A percentile compares a stretch with the other conserved stretches of the same genome.
These are phyloP conservation scores for Atlantisia rogersi DNA, from an alignment of 2,113 vertebrate genomes.

Conservation along the genomic window DNA sequence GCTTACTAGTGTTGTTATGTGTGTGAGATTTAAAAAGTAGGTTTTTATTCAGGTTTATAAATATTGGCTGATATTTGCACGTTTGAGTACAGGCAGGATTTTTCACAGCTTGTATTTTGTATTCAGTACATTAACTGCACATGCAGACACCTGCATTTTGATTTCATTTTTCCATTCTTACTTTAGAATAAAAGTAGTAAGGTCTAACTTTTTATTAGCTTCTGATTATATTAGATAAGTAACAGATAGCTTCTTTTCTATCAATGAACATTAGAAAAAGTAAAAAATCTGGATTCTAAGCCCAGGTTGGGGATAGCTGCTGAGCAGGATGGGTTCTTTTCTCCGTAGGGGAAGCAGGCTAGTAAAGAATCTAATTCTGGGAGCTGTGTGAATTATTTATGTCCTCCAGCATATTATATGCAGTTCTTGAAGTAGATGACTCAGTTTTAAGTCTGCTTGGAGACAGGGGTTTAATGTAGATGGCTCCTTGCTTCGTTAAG, in stretches of 20 bases:
- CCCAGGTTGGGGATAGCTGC: neutral
- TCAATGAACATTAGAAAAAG: neutral
- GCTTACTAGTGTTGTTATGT: neutral
- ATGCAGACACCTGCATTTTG: neutral
- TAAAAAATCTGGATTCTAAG: neutral
- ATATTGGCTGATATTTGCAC: neutral
- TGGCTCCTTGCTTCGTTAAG: neutral
- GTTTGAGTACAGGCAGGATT: fast-evolving
- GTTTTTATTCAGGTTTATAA: neutral
- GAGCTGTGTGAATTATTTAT: conserved; percentile 21
- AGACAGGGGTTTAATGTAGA: neutral
- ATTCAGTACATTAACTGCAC: neutral
- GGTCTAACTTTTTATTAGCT: neutral
- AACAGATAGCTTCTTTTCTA: neutral
- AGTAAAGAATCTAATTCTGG: neutral
- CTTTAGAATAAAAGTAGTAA: neutral
- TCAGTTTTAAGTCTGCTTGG: conserved; percentile 31
- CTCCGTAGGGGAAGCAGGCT: neutral
- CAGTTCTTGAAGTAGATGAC: neutral
- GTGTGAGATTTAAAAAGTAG: neutral
- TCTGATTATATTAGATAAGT: neutral
- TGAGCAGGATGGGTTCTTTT: neutral
- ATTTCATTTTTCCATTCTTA: neutral
- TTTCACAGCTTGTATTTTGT: neutral
- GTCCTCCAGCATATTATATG: conserved; percentile 30